Conservation (phyloP, 1,140 invertebrate genomes). For the Metopolophium dirhodum region DNA sequence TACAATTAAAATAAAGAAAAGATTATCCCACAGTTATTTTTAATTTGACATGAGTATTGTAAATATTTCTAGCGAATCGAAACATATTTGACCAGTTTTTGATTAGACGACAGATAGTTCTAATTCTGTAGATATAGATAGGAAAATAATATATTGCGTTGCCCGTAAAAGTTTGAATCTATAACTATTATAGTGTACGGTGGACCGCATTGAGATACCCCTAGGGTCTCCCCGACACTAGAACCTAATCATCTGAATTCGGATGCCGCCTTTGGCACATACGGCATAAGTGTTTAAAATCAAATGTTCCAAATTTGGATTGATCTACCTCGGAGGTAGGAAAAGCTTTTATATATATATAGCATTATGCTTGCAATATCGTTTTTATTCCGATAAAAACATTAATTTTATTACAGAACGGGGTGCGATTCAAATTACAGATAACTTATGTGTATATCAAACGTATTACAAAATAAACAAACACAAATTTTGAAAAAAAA, state of each 20-base stretch:
- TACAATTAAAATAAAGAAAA: neutral
- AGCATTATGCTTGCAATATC: too few relatives aligned
- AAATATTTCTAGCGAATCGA: neutral
- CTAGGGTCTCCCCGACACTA: too few relatives aligned
- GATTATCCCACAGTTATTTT: neutral
- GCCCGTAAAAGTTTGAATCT: too few relatives aligned
- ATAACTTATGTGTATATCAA: neutral
- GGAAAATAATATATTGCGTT: too few relatives aligned
- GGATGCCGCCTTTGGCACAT: neutral
- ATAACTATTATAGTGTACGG: too few relatives aligned
- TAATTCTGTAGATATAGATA: too few relatives aligned
- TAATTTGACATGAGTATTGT: neutral
- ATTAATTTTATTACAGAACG: too few relatives aligned
- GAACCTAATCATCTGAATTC: neutral
- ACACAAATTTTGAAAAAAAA: neutral
- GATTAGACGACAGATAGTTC: neutral
- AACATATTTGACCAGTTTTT: neutral
- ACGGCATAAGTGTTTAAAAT: neutral
- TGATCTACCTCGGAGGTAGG: too few relatives aligned
- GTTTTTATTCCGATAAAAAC: too few relatives aligned
- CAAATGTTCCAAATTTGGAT: neutral
- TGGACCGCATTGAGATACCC: too few relatives aligned
- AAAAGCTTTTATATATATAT: too few relatives aligned
- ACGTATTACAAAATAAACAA: neutral
- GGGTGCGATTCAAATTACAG: neutral